Evolutionary conservation across 2,797 vertebrate genomes (phyloP).

Genomic region (Sebastes paucispinis): DNA sequence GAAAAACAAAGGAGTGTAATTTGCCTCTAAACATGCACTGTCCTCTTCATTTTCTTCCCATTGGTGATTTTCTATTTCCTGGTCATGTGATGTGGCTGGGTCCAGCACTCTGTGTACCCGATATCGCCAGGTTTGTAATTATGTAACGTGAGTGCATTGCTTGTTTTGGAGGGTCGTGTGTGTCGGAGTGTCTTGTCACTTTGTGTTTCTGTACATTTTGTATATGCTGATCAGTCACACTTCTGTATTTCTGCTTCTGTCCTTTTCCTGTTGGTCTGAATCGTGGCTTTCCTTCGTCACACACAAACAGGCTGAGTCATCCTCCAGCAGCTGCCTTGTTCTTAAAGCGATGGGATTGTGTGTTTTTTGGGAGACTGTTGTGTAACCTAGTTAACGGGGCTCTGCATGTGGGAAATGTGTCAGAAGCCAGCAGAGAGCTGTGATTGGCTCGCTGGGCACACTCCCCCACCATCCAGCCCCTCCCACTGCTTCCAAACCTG

Average conservation of each 20-base stretch:
- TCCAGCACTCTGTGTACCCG: constrained; percentile 56
- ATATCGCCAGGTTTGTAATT: constrained; percentile 43
- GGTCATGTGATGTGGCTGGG: constrained; percentile 30
- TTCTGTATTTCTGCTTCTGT: background rate
- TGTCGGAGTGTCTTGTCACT: constrained; percentile 15
- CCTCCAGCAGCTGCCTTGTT: constrained; percentile 32
- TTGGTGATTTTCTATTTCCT: constrained; percentile 1
- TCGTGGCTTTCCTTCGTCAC: background rate
- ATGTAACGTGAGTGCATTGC: constrained; percentile 29
- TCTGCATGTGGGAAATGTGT: constrained; percentile 73
- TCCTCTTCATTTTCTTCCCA: constrained; percentile 2
- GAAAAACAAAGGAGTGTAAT: background rate
- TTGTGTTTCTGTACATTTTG: constrained; percentile 1
- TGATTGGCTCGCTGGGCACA: constrained; percentile 73
- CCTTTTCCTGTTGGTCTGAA: background rate
- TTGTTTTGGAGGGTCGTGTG: constrained; percentile 7
- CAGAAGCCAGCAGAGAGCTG: constrained; percentile 25
- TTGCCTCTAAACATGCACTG: background rate
- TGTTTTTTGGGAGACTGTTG: constrained; percentile 57
- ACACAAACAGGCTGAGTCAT: constrained; percentile 12
- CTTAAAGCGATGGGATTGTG: constrained; percentile 22
- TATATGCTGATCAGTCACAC: constrained; percentile 6
- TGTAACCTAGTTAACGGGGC: constrained; percentile 70
- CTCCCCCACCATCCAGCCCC: constrained; percentile 61
- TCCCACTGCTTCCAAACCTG: constrained; percentile 43